Evolutionary conservation across 2,113 vertebrate species (phyloP).

Genomic region (Archilochus colubris): DNA sequence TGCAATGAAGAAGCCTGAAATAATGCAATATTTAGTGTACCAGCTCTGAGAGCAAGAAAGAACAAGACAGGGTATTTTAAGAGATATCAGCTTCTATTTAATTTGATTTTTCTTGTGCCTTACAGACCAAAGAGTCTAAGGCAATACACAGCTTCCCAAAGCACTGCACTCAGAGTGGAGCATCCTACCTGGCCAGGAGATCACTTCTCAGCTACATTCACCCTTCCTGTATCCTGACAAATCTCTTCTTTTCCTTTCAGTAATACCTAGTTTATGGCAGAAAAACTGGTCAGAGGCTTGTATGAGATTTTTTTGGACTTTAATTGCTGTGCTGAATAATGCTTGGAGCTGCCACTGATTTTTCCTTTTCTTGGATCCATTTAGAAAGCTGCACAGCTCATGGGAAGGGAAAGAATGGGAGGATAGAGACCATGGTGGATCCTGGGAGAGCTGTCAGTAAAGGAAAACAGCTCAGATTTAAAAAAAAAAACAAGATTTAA

Average conservation of each 20-base stretch:
- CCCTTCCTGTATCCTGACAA: neutral
- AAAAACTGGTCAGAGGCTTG: neutral
- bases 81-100: neutral
- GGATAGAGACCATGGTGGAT: neutral
- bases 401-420: neutral
- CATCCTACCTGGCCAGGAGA: neutral
- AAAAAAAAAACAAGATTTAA: neutral
- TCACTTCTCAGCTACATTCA: fast-evolving
- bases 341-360: neutral
- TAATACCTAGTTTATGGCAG: neutral
- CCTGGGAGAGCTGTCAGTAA: neutral
- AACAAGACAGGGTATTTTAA: neutral
- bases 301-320: fast-evolving
- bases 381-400: neutral
- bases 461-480: neutral
- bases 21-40: neutral
- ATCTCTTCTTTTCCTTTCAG: neutral
- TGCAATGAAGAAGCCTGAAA: neutral
- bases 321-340: neutral
- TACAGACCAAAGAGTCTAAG: neutral
- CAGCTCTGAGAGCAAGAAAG: neutral
- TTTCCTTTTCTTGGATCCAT: neutral
- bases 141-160: neutral
- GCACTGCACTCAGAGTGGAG: neutral
- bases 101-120: neutral